Conservation (phyloP, 2,113 vertebrate genomes). For the Phylloscopus trochilus region DNA sequence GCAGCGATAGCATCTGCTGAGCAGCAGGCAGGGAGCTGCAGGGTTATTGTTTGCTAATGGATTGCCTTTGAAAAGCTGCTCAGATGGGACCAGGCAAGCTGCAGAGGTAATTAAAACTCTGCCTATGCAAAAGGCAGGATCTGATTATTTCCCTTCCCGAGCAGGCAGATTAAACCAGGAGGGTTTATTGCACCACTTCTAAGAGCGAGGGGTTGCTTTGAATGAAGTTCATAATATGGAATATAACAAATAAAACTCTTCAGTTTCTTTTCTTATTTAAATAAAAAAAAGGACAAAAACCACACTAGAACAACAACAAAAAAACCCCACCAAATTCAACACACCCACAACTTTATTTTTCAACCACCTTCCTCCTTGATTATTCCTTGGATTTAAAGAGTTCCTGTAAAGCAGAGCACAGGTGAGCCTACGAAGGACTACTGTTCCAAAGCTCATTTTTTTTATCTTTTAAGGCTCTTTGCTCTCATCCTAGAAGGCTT, state of each 20-base stretch:
- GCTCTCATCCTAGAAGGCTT: neutral
- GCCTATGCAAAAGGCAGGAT: conserved; percentile 62
- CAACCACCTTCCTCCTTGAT: neutral
- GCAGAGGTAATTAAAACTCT: conserved; percentile 72
- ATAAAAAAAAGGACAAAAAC: neutral
- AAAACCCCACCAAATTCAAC: neutral
- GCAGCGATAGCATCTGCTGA: neutral
- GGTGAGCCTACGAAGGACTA: neutral
- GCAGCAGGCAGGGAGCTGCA: neutral
- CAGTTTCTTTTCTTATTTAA: neutral
- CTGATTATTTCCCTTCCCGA: conserved; percentile 60
- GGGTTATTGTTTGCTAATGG: conserved; percentile 67
- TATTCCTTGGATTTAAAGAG: neutral
- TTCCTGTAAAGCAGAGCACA: neutral
- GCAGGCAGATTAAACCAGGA: conserved; percentile 50
- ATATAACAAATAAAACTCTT: conserved; percentile 14
- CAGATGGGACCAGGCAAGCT: conserved; percentile 52
- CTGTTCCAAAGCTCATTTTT: neutral
- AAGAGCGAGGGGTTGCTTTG: neutral
- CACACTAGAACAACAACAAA: neutral
- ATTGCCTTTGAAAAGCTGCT: conserved; percentile 66
- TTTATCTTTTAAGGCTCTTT: neutral
- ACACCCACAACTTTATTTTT: neutral
- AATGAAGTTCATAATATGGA: neutral
- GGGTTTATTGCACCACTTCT: conserved; percentile 51